phyloP scores from a whole-genome alignment of 2,888 invertebrate species.

The Unio delphinus region DNA sequence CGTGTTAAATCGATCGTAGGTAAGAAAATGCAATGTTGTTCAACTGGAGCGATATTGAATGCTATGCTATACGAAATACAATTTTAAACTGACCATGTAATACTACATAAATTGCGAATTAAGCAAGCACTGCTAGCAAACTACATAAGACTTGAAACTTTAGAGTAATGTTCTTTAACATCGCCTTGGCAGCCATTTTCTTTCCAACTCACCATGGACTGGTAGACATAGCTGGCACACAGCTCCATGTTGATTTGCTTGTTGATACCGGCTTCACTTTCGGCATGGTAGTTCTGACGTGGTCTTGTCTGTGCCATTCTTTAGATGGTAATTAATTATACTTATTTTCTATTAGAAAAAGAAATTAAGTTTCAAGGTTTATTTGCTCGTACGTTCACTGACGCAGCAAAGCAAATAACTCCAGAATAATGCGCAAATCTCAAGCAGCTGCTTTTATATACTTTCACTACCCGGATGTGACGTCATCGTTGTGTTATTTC shows the following conservation, averaged over 20 bases:
- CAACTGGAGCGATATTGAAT: too few species aligned
- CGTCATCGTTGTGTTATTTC: too few species aligned
- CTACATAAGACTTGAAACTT: too few species aligned
- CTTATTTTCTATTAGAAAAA: background rate
- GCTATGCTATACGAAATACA: too few species aligned
- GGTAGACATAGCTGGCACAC: conserved; percentile 67
- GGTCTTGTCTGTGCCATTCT: conserved; percentile 65
- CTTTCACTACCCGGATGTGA: too few species aligned
- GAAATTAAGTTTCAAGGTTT: conserved; percentile 12
- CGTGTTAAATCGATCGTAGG: too few species aligned
- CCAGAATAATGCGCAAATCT: background rate
- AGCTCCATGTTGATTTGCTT: conserved; percentile 69
- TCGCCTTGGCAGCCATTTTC: conserved; percentile 65
- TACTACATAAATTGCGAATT: too few species aligned
- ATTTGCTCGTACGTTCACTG: conserved; percentile 69
- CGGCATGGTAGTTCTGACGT: conserved; percentile 71
- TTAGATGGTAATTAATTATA: conserved; percentile 6
- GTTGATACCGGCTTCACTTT: conserved; percentile 67
- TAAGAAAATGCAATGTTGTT: too few species aligned
- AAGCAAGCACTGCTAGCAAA: too few species aligned
- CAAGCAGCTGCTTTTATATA: conserved; percentile 6
- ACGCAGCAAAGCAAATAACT: conserved; percentile 65
- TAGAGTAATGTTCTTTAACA: conserved; percentile 7
- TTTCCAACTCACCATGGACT: conserved; percentile 57
- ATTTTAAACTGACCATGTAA: too few species aligned